Conservation (phyloP, 2,797 vertebrate genomes). For the Lagorchestes hirsutus region DNA sequence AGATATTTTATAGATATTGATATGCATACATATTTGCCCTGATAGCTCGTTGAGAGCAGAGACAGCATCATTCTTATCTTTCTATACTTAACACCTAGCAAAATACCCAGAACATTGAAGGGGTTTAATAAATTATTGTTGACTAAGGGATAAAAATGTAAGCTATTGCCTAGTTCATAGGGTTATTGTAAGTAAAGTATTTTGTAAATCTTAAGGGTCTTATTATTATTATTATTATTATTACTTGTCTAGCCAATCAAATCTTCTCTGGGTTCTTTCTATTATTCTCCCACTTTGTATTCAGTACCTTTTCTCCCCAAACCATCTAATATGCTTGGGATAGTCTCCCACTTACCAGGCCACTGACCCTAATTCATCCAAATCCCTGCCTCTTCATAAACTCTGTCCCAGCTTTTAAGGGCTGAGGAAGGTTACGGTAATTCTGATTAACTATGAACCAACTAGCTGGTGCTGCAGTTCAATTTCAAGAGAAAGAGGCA, state of each 20-base stretch:
- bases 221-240: not conserved
- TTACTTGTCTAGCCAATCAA: not conserved
- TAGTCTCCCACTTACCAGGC: not conserved
- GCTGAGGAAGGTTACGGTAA: not conserved
- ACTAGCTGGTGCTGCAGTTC: not conserved
- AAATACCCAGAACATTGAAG: not conserved
- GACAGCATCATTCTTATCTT: not conserved
- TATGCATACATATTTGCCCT: not conserved
- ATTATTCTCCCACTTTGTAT: not conserved
- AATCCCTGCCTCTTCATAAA: slow-evolving; percentile 2
- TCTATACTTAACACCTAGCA: not conserved
- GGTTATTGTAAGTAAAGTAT: not conserved
- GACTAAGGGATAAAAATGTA: not conserved
- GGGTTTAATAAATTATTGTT: not conserved
- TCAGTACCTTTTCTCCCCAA: not conserved
- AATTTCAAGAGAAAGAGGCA: slow-evolving; percentile 10
- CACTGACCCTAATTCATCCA: not conserved
- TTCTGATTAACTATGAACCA: not conserved
- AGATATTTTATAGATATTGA: not conserved
- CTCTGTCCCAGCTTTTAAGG: not conserved
- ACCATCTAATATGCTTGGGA: not conserved
- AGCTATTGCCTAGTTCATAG: not conserved
- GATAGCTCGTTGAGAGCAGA: not conserved
- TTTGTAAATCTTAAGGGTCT: not conserved
- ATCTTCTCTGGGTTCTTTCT: not conserved